phyloP scores from a whole-genome alignment of 2,888 invertebrate genomes.

The Amblyjoppa fuscipennis region DNA sequence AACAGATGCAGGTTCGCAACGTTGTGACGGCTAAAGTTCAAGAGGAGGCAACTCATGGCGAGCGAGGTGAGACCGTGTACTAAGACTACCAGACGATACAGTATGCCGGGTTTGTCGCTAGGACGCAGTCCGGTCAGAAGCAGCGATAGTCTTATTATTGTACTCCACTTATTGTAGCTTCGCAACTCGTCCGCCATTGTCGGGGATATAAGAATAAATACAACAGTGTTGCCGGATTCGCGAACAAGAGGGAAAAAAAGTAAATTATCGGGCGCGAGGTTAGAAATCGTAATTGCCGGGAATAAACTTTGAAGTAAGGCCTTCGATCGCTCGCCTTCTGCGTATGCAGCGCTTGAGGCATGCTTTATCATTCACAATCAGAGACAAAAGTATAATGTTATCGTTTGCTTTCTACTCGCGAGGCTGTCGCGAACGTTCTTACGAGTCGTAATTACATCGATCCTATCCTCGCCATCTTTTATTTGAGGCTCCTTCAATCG shows the following conservation, averaged over 20 bases:
- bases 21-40: conserved; percentile 8
- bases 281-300: too few species aligned
- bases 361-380: too few species aligned
- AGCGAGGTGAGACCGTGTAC: not conserved
- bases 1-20: not conserved
- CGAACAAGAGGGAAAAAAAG: too few species aligned
- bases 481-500: too few species aligned
- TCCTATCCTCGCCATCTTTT: too few species aligned
- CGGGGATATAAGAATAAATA: not conserved
- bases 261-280: not conserved
- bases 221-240: not conserved
- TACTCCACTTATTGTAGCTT: conserved; percentile 29
- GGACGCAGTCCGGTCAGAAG: conserved; percentile 48
- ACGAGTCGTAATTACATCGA: too few species aligned
- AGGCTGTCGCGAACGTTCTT: too few species aligned
- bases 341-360: too few species aligned
- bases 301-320: too few species aligned
- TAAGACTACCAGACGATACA: conserved; percentile 30
- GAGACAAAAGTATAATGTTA: too few species aligned
- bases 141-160: conserved; percentile 22
- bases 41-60: not conserved
- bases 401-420: too few species aligned
- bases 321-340: too few species aligned
- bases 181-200: conserved; percentile 6
- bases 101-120: not conserved